Percentiles rank a stretch among this genome's conserved stretches.
These are phyloP conservation scores for Collichthys lucidus DNA, from an alignment of 2,113 vertebrate genomes.

Conservation along the genomic window DNA sequence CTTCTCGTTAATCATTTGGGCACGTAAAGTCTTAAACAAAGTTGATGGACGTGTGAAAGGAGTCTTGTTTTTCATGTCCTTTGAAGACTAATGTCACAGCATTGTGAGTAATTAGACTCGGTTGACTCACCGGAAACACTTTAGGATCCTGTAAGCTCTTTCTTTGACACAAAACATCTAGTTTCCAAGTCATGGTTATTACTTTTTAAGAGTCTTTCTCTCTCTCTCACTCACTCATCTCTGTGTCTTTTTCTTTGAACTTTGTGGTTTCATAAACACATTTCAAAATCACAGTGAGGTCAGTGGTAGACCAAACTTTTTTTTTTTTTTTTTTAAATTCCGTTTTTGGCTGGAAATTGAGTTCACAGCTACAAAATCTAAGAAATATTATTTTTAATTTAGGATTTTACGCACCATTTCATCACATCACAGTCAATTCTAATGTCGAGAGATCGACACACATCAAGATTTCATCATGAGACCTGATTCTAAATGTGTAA, in stretches of 20 bases:
- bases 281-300: slow-evolving; percentile 36
- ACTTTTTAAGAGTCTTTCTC: slow-evolving; percentile 50
- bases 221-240: neutral
- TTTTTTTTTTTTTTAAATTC: too few relatives aligned
- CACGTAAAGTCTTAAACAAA: slow-evolving; percentile 64
- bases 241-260: slow-evolving; percentile 3
- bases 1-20: slow-evolving; percentile 73
- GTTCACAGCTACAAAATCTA: neutral
- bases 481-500: neutral
- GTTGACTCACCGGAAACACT: slow-evolving; percentile 75
- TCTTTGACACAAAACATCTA: slow-evolving; percentile 63
- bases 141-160: slow-evolving; percentile 55
- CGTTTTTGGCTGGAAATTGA: neutral
- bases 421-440: neutral
- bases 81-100: slow-evolving; percentile 75
- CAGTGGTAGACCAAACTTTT: slow-evolving; percentile 10
- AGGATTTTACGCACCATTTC: neutral
- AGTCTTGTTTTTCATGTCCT: slow-evolving; percentile 65
- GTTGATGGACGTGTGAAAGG: slow-evolving; percentile 75
- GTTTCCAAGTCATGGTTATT: slow-evolving; percentile 62
- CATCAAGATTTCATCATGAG: neutral
- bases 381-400: neutral
- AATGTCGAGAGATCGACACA: neutral
- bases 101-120: slow-evolving; percentile 75
- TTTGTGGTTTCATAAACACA: slow-evolving; percentile 29